Percentiles rank a stretch among this genome's conserved stretches.
Conservation (phyloP, 2,113 vertebrate genomes). For the Rhea pennata region DNA sequence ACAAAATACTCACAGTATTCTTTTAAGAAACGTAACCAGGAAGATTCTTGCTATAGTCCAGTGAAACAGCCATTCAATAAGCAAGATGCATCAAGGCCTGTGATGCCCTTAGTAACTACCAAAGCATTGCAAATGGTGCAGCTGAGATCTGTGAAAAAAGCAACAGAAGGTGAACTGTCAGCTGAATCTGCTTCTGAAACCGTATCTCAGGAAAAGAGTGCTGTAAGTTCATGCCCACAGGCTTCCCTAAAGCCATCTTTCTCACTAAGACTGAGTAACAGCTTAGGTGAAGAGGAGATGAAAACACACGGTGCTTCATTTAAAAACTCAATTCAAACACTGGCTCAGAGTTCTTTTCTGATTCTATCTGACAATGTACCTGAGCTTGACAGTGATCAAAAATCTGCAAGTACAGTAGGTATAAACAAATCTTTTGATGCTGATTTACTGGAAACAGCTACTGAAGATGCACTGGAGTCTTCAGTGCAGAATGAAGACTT, state of each 20-base stretch:
- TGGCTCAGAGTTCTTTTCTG: slow-evolving; percentile 66
- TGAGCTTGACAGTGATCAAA: background rate
- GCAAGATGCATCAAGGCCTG: slow-evolving; percentile 67
- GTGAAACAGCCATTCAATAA: slow-evolving; percentile 40
- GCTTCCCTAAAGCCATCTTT: slow-evolving; percentile 74
- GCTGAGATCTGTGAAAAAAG: slow-evolving; percentile 85
- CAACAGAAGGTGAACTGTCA: slow-evolving; percentile 46
- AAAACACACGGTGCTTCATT: slow-evolving; percentile 74
- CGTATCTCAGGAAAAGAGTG: slow-evolving; percentile 74
- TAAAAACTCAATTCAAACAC: slow-evolving; percentile 68
- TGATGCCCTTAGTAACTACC: slow-evolving; percentile 88
- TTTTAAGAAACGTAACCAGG: slow-evolving; percentile 51
- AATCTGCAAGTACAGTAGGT: background rate
- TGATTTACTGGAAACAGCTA: background rate
- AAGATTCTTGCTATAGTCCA: slow-evolving; percentile 40
- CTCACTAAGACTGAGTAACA: slow-evolving; percentile 73
- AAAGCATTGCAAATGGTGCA: slow-evolving; percentile 90
- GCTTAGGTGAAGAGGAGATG: slow-evolving; percentile 67
- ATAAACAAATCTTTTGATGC: background rate
- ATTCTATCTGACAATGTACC: slow-evolving; percentile 16
- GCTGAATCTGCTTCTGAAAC: slow-evolving; percentile 46
- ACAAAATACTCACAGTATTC: slow-evolving; percentile 54
- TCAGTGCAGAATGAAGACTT: slow-evolving; percentile 5
- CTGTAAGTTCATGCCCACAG: slow-evolving; percentile 47
- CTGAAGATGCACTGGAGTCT: background rate